Evolutionary conservation across 2,888 invertebrate species (phyloP).

Genomic region (Drosophila fulvimacula): DNA sequence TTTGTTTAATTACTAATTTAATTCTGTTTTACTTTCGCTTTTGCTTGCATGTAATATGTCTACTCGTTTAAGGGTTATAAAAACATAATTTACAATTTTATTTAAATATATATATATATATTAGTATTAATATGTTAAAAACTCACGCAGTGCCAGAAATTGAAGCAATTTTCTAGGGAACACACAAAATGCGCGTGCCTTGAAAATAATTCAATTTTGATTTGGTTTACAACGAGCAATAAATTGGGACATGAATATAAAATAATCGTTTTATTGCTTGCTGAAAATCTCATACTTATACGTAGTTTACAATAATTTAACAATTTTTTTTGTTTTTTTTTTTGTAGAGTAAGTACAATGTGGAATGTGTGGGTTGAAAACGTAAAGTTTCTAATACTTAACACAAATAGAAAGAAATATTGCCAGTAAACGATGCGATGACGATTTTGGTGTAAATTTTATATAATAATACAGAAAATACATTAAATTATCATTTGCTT

Average conservation of each 20-base stretch:
- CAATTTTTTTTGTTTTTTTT: conserved; percentile 40
- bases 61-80: conserved; percentile 49
- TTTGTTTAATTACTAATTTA: conserved; percentile 47
- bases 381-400: conserved; percentile 62
- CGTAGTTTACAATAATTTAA: conserved; percentile 57
- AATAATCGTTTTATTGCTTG: conserved; percentile 50
- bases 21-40: conserved; percentile 30
- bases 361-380: conserved; percentile 67
- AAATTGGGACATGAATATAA: conserved; percentile 23
- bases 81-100: conserved; percentile 64
- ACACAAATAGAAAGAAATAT: conserved; percentile 54
- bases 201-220: conserved; percentile 43
- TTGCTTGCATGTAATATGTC: conserved; percentile 43
- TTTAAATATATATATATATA: conserved; percentile 30
- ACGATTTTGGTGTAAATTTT: conserved; percentile 26
- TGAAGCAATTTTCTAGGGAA: conserved; percentile 37
- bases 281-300: conserved; percentile 48
- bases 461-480: conserved; percentile 61
- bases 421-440: conserved; percentile 68
- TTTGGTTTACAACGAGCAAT: conserved; percentile 42
- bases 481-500: conserved; percentile 57
- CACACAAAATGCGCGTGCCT: conserved; percentile 23
- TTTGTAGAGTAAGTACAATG: conserved; percentile 64
- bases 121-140: conserved; percentile 34
- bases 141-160: conserved; percentile 36